Conservation (phyloP, 2,888 invertebrate species). For the Netelia melanura region DNA sequence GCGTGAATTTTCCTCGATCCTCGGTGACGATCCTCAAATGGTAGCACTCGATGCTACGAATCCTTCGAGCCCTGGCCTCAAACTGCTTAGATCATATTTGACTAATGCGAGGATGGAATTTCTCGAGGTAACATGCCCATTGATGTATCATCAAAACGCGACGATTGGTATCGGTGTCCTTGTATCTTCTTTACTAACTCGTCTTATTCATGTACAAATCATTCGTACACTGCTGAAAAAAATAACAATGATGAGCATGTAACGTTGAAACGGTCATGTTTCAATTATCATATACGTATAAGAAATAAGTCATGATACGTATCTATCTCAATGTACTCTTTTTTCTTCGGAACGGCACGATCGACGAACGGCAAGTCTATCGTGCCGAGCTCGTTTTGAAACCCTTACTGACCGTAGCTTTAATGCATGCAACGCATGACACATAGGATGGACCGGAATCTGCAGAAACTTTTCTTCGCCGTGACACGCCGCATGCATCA, state of each 20-base stretch:
- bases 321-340: slow-evolving; percentile 15
- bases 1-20: slow-evolving; percentile 81
- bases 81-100: slow-evolving; percentile 81
- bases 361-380: slow-evolving; percentile 23
- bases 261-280: slow-evolving; percentile 35
- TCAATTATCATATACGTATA: not conserved
- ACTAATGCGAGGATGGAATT: slow-evolving; percentile 81
- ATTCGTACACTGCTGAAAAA: slow-evolving; percentile 41
- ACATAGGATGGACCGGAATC: slow-evolving; percentile 83
- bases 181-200: slow-evolving; percentile 34
- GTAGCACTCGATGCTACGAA: slow-evolving; percentile 83
- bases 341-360: slow-evolving; percentile 13
- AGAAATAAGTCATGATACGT: not conserved
- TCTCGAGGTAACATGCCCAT: slow-evolving; percentile 79
- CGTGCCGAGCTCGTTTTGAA: slow-evolving; percentile 41
- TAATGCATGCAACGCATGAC: slow-evolving; percentile 84
- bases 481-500: slow-evolving; percentile 82
- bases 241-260: slow-evolving; percentile 34
- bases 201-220: slow-evolving; percentile 45
- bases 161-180: slow-evolving; percentile 1
- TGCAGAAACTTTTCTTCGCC: slow-evolving; percentile 83
- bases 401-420: slow-evolving; percentile 83
- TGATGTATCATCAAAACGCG: not conserved
- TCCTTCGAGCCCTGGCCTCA: slow-evolving; percentile 83
- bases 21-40: slow-evolving; percentile 82